phyloP scores from a whole-genome alignment of 2,888 invertebrate species.

The Falcaria lacertinaria region DNA sequence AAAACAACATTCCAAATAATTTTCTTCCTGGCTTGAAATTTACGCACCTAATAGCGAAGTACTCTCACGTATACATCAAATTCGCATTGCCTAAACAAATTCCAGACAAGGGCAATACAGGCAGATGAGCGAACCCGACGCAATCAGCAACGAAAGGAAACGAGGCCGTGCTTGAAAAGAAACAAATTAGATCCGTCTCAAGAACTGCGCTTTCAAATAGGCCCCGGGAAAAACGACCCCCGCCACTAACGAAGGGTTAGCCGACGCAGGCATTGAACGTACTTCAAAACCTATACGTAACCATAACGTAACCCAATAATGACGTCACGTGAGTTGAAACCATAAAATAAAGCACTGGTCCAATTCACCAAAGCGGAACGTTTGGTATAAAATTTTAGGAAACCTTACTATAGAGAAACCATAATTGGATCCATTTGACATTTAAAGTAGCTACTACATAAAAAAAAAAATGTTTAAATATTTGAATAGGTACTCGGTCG shows the following conservation, averaged over 20 bases:
- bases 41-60: background rate
- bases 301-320: slow-evolving; percentile 1
- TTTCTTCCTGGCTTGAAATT: background rate
- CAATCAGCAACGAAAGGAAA: slow-evolving; percentile 55
- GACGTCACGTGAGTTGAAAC: slow-evolving; percentile 1
- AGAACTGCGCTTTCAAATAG: slow-evolving; percentile 63
- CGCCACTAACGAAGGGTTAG: slow-evolving; percentile 66
- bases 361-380: too few species aligned
- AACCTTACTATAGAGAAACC: too few species aligned
- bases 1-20: too few species aligned
- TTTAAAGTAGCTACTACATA: too few species aligned
- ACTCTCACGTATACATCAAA: slow-evolving; percentile 6
- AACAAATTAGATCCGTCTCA: slow-evolving; percentile 74
- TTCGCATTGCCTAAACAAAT: slow-evolving; percentile 51
- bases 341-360: background rate
- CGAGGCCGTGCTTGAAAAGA: slow-evolving; percentile 65
- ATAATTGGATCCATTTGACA: too few species aligned
- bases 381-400: too few species aligned
- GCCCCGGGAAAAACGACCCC: slow-evolving; percentile 48
- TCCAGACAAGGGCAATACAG: slow-evolving; percentile 44
- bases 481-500: too few species aligned
- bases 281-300: slow-evolving; percentile 2
- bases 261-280: slow-evolving; percentile 22
- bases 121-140: slow-evolving; percentile 50
- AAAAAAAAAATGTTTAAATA: too few species aligned